These are phyloP conservation scores for Ceyx erithaca DNA, from an alignment of 2,797 vertebrate species.

Conservation along the genomic window DNA sequence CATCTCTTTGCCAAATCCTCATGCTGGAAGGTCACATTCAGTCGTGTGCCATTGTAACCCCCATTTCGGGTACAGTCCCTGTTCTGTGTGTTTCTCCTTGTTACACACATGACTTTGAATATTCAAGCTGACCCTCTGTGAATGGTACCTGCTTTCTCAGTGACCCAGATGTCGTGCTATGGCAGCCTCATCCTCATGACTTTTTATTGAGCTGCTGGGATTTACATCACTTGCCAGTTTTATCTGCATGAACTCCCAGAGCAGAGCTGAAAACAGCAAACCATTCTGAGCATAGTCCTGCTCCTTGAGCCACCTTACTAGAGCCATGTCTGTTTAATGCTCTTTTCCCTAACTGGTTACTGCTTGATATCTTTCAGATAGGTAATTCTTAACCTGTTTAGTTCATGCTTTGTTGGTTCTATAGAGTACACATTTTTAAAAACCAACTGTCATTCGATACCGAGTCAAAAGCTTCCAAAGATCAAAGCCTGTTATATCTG, in stretches of 20 bases:
- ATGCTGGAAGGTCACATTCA: background rate
- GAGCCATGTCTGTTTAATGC: background rate
- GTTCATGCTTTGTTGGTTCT: constrained; percentile 16
- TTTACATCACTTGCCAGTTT: background rate
- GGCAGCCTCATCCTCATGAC: background rate
- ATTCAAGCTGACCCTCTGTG: background rate
- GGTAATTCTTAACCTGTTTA: constrained; percentile 10
- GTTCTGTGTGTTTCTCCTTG: background rate
- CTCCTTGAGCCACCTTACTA: background rate
- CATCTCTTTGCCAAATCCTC: background rate
- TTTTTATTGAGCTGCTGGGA: background rate
- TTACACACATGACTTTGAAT: background rate
- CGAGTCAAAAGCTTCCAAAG: background rate
- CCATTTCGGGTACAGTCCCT: background rate
- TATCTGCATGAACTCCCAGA: background rate
- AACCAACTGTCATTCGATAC: constrained; percentile 3
- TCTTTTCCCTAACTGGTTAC: background rate
- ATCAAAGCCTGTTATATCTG: constrained; percentile 36
- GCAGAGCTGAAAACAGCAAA: background rate
- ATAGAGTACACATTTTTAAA: background rate
- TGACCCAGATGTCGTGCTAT: background rate
- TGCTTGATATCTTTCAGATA: background rate
- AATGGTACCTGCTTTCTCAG: background rate
- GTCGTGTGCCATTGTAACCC: background rate
- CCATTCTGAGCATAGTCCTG: background rate